A percentile compares a stretch with the other conserved stretches of the same genome.
Conservation (phyloP, 2,888 invertebrate species). For the Smittia aterrima region DNA sequence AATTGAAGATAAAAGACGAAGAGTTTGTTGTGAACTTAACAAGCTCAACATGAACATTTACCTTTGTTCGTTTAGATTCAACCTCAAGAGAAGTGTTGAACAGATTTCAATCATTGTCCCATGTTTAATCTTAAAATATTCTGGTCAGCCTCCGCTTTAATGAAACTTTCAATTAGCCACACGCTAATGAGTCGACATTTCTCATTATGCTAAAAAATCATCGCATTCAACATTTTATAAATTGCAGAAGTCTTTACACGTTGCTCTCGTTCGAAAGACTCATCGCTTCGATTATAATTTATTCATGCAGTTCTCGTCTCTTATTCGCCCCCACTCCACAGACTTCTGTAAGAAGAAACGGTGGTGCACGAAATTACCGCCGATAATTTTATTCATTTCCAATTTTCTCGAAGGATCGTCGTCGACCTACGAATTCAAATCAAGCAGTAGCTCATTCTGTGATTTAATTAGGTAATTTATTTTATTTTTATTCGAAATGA, state of each 20-base stretch:
- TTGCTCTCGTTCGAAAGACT: neutral
- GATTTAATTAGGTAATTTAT: conserved; percentile 11
- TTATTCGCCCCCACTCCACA: neutral
- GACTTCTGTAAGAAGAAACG: neutral
- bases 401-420: neutral
- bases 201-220: no score
- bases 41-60: no score
- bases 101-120: no score
- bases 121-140: no score
- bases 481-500: neutral
- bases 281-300: neutral
- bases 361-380: neutral
- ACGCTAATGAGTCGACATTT: no score
- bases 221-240: neutral
- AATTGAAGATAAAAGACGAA: no score
- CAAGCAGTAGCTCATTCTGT: neutral
- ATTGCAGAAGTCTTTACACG: neutral
- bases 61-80: no score
- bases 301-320: neutral
- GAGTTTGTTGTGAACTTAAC: no score
- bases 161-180: no score
- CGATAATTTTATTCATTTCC: conserved; percentile 7
- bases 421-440: neutral
- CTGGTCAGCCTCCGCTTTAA: no score
- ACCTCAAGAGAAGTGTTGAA: no score